Conservation (phyloP, 2,888 invertebrate species). For the Pelosia muscerda region DNA sequence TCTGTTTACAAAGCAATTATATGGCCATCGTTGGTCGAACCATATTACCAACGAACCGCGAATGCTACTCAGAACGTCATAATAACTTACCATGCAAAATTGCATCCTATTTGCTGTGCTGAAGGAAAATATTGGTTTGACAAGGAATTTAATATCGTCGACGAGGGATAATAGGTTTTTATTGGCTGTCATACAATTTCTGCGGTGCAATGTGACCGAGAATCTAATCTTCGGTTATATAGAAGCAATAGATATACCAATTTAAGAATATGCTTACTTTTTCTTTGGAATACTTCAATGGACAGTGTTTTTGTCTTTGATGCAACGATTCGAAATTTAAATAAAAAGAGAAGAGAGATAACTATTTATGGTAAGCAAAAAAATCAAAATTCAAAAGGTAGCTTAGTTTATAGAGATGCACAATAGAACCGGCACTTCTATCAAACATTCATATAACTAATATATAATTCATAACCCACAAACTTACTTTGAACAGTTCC, state of each 20-base stretch:
- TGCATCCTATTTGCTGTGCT: constrained; percentile 27
- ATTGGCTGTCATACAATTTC: constrained; percentile 58
- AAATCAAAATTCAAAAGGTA: no score
- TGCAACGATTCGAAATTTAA: not conserved
- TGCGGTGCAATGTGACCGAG: constrained; percentile 40
- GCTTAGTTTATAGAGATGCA: not conserved
- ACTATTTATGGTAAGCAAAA: no score
- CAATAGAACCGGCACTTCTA: not conserved
- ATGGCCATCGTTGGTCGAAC: constrained; percentile 55
- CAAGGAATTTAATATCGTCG: constrained; percentile 43
- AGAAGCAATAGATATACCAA: constrained; percentile 19
- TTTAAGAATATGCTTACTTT: not conserved
- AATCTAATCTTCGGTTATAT: constrained; percentile 47
- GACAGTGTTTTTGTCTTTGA: not conserved
- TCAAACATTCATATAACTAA: not conserved
- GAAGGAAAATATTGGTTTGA: constrained; percentile 46
- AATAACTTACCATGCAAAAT: constrained; percentile 38
- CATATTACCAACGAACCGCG: constrained; percentile 44
- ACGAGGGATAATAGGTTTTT: constrained; percentile 54
- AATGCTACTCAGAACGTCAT: constrained; percentile 50
- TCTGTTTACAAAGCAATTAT: constrained; percentile 75
- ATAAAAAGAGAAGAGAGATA: no score
- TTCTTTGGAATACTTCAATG: not conserved
- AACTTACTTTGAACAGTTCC: not conserved
- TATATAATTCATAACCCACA: not conserved